Evolutionary conservation across 2,888 invertebrate genomes (phyloP), one percentile per base, ranked within the genome.

Genomic region (Lochmaea crataegi): DNA sequence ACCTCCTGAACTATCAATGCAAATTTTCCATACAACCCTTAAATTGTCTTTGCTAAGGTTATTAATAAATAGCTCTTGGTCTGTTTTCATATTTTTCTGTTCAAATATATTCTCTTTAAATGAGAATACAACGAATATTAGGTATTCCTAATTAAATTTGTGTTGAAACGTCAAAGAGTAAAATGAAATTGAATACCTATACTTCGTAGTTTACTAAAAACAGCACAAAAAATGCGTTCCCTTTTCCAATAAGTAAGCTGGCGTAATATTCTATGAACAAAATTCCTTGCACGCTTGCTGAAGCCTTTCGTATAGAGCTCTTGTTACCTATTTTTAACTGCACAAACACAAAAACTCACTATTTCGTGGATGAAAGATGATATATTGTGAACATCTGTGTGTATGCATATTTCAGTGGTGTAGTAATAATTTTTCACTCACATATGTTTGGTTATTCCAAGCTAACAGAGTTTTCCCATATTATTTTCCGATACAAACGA

Each of bases 371-470:
- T 71, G 73, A 64, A 76, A 68, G 72, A 74, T 76, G 70, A 68
- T 70, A 69, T 66, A 74, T 72, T 74, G 60, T 68, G 68, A 72
- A 74, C 76, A 76, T 74, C 72, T 76, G 74, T 70, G 74, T 70
- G 63, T 65, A 67, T 71, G 71, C 71, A 71, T 53, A 18, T 18
- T 2, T 53, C 68, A 68, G 38, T 60, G 38, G 38, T 14, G 38
- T 14, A 11, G 12, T 3, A 11, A 45, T 12, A 12, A 14, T 12
- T 45, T 45, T 45, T 45, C 45, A 45, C 14, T 45, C 12, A 45
- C 4, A 14, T 12, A 6, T 38, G 5, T 7, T 38, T 9, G 32
- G 32, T 38, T 38, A 5, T 38, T 38, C 2, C 1, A 7, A 38
- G 32, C 32, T 38, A 9, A 7, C 9, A 1, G 32, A 9, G 32